Base-by-base conservation (phyloP, 2,888 invertebrate genomes). In the Timandra comae region DNA sequence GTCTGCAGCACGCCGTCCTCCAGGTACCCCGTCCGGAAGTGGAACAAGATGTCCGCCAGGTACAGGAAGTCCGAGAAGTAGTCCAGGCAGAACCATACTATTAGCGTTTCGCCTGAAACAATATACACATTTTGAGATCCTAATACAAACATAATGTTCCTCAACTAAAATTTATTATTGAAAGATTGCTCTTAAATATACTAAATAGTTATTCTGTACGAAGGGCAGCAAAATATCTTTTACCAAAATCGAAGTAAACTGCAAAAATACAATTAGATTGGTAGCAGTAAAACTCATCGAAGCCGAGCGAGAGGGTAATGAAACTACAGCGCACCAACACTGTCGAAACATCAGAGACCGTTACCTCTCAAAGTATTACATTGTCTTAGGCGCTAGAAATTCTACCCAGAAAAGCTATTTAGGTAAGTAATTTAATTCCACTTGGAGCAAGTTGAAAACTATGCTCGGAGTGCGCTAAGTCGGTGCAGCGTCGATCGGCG, bases 1-100 rank as follows among this genome's bases (percentile, higher is more conserved):
- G 98, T 98, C 77, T 99, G 98, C 42, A 99, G 88, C 40, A 99
- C 98, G 38, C 99, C 99, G 77, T 99, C 98, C 80, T 98, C 98
- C 53, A 98, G 86, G 78, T 97, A 99, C 33, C 98, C 98, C 52
- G 98, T 98, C 51, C 98, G 92, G 82, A 99, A 98, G 87, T 98
- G 97, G 87, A 99, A 97, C 72, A 95, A 89, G 68, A 99, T 98
- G 87, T 99, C 99, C 72, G 96, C 91, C 69, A 98, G 86, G 88
- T 99, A 99, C 52, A 98, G 90, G 78, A 98, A 93, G 86, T 99
- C 99, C 54, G 97, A 95, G 72, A 96, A 91, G 86, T 98, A 98
- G 87, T 99, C 99, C 81, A 99, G 88, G 66, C 95, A 94, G 86
- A 99, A 98, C 98, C 98, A 99, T 63, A 97, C 91, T 64, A 94